Conservation (phyloP, 2,888 invertebrate species). For the Drosophila borborema region DNA sequence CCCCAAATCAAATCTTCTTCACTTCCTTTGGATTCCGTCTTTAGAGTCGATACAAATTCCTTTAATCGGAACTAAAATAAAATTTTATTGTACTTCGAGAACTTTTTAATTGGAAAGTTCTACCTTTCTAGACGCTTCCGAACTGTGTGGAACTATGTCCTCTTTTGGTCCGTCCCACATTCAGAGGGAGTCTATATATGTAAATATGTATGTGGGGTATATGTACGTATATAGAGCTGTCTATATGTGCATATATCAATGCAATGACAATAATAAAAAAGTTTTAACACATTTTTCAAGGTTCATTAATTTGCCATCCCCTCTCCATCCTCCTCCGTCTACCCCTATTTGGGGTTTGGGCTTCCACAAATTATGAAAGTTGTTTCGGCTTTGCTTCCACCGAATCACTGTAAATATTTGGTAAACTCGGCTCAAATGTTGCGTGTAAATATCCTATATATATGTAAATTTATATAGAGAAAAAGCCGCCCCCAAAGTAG, state of each 20-base stretch:
- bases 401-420: conserved; percentile 79
- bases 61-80: neutral
- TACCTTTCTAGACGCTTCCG: conserved; percentile 4
- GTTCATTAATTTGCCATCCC: conserved; percentile 71
- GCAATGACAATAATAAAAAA: conserved; percentile 68
- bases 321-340: neutral
- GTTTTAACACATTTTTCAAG: conserved; percentile 81
- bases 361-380: conserved; percentile 46
- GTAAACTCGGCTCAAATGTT: conserved; percentile 73
- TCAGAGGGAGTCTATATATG: neutral
- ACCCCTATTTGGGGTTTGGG: neutral
- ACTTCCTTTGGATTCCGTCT: neutral
- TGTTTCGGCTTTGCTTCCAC: conserved; percentile 6
- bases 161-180: neutral
- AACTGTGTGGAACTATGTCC: neutral
- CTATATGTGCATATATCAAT: conserved; percentile 39
- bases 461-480: conserved; percentile 74
- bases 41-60: neutral
- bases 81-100: conserved; percentile 31
- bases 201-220: neutral
- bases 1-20: neutral
- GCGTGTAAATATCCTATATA: conserved; percentile 81
- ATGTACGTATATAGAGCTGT: neutral
- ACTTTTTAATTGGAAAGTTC: conserved; percentile 51
- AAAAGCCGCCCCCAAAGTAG: conserved; percentile 22